A percentile compares a stretch with the other conserved stretches of the same genome.
Evolutionary conservation across 2,888 invertebrate species (phyloP).

Genomic region (Quadroppia sp.): DNA sequence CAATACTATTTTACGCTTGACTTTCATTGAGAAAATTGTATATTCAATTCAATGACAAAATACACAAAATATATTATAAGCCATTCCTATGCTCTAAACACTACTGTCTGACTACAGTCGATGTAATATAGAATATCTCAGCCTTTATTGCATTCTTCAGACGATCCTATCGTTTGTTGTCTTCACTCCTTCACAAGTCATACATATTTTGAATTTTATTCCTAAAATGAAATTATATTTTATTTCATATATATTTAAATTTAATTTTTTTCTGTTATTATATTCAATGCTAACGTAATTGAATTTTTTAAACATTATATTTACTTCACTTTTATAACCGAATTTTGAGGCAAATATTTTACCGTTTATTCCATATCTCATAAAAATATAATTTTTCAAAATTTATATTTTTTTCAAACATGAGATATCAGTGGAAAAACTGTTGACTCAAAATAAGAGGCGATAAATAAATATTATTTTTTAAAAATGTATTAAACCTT

Average conservation of each 20-base stretch:
- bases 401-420: not conserved
- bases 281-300: no score
- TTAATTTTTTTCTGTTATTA: no score
- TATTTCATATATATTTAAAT: no score
- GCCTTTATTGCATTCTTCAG: not conserved
- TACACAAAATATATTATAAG: not conserved
- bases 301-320: no score
- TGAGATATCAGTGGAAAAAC: not conserved
- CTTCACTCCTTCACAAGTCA: no score
- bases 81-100: not conserved
- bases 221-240: no score
- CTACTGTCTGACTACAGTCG: not conserved
- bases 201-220: no score
- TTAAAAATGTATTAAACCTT: not conserved
- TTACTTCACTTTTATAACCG: no score
- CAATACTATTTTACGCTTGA: conserved; percentile 9
- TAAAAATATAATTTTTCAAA: no score
- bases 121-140: not conserved
- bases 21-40: not conserved
- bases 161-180: no score
- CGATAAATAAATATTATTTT: not conserved
- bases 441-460: not conserved
- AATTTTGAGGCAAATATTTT: no score
- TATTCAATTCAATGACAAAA: not conserved
- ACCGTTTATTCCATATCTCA: no score